phyloP scores from a whole-genome alignment of 2,888 invertebrate species.

The Meteorus colon region DNA sequence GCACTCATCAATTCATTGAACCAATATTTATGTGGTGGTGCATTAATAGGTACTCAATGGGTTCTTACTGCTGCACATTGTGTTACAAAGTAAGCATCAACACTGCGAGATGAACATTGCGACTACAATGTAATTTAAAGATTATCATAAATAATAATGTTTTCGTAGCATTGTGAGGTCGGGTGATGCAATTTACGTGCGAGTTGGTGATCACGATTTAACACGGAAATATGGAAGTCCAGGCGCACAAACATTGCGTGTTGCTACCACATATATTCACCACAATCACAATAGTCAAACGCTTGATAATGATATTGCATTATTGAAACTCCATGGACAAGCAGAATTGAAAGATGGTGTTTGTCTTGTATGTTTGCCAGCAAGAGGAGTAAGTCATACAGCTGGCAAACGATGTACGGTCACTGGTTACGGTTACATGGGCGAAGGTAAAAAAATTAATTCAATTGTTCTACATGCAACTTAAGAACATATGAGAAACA shows the following conservation, averaged over 20 bases:
- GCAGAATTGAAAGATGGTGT: constrained; percentile 91
- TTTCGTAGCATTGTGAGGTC: constrained; percentile 88
- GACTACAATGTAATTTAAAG: too few species aligned
- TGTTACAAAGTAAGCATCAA: constrained; percentile 86
- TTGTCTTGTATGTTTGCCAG: constrained; percentile 90
- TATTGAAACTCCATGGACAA: constrained; percentile 91
- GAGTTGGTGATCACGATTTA: constrained; percentile 94
- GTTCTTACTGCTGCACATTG: constrained; percentile 95
- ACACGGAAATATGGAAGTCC: constrained; percentile 93
- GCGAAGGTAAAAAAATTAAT: constrained; percentile 81
- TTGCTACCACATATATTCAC: constrained; percentile 95
- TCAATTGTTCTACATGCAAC: too few species aligned
- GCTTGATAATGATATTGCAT: constrained; percentile 93
- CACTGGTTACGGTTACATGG: constrained; percentile 96
- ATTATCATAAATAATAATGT: background rate
- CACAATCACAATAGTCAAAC: constrained; percentile 97
- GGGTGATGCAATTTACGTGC: constrained; percentile 93
- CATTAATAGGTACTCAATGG: constrained; percentile 95
- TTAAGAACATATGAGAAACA: too few species aligned
- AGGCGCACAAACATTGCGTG: constrained; percentile 91
- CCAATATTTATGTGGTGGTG: constrained; percentile 95
- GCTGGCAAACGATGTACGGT: constrained; percentile 94
- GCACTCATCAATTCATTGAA: constrained; percentile 94
- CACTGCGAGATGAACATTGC: background rate
- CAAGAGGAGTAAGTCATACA: constrained; percentile 89